Evolutionary conservation across 1,140 invertebrate species (phyloP), one percentile per base, ranked within the genome.

Genomic region (Papilio polyxenes): DNA sequence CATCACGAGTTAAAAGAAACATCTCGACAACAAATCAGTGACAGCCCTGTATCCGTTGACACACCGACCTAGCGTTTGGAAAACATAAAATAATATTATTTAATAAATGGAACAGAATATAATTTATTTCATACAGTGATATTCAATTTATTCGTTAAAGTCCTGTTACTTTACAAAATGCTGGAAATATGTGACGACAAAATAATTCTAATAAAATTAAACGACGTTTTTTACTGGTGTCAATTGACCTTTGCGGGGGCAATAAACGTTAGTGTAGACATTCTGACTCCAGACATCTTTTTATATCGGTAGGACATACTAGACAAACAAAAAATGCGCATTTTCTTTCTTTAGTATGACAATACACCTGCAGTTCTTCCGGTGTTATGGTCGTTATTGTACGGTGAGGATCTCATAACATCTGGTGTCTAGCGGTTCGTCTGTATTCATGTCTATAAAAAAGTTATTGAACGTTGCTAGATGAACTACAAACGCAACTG

Each of bases 1-100:
- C 88, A 90, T 91, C 90, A 91, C 85, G 84, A 77, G 88, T 84
- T 92, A 91, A 92, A 90, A 91, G 90, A 92, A 92, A 90, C 87
- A 88, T 92, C 88, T 87, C 87, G 82, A 87, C 89, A 89, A 89
- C 90, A 90, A 90, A 92, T 91, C 90, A 88, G 85, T 89, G 90
- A 89, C 91, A 92, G 85, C 89, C 89, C 89, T 90, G 82, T 83
- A 84, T 76, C 59, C 40, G 48, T 59, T 20, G 82, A 89, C 87
- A 89, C 75, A 90, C 87, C 17, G 88, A 0, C 40, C 3, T 13
- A 9, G 5, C 81, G 59, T 65, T 84, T 65, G 51, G 40, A 31
- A 6, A 84, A 37, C 81, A 81, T 17, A 40, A 20, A 56, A 20
- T n/a, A n/a, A n/a, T 44, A 48, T 44, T 65, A 65, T 80, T 17